Evolutionary conservation across 2,888 invertebrate species (phyloP).

Genomic region (Prosapia bicincta): DNA sequence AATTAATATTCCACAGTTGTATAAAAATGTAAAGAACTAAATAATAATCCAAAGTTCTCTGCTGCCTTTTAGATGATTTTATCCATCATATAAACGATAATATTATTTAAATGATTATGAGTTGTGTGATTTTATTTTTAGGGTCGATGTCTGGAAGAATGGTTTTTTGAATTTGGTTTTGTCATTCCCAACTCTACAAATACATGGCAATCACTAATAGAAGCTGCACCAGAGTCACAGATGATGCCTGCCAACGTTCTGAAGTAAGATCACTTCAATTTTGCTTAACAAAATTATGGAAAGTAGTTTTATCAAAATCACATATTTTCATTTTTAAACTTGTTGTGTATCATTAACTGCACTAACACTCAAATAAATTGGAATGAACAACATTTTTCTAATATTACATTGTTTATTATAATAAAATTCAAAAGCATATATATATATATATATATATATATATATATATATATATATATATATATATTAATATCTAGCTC

Average conservation of each 20-base stretch:
- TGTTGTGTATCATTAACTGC: too few species aligned
- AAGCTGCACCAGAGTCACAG: constrained; percentile 98
- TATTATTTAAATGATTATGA: not conserved
- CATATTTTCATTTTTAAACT: too few species aligned
- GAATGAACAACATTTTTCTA: not conserved
- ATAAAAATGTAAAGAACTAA: not conserved
- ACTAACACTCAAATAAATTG: too few species aligned
- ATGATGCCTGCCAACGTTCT: constrained; percentile 99
- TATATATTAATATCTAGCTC: too few species aligned
- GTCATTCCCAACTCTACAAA: constrained; percentile 98
- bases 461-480: too few species aligned
- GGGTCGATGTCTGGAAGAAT: constrained; percentile 94
- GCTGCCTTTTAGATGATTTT: not conserved
- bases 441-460: too few species aligned
- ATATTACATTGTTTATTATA: too few species aligned
- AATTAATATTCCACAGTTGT: too few species aligned
- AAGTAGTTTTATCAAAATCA: too few species aligned
- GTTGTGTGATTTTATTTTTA: constrained; percentile 43
- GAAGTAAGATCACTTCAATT: too few species aligned
- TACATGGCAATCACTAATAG: constrained; percentile 98
- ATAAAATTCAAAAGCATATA: too few species aligned
- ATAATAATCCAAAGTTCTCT: not conserved
- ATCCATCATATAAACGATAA: not conserved
- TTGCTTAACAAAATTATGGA: too few species aligned
- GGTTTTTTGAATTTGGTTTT: constrained; percentile 99